Evolutionary conservation across 2,113 vertebrate genomes (phyloP), one percentile per base, ranked within the genome.

Genomic region (Rhombomys opimus): DNA sequence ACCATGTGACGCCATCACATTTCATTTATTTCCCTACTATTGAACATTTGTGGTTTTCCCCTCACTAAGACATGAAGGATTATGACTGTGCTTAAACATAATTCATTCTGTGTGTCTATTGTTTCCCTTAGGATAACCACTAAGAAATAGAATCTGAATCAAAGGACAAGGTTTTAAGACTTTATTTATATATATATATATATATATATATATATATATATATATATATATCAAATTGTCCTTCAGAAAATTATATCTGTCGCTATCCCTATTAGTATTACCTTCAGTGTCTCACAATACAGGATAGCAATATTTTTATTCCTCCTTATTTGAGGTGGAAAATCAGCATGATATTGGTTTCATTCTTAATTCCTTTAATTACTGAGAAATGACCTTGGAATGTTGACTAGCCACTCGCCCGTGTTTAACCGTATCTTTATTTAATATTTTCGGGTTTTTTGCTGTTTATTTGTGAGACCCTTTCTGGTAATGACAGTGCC

Each of bases 401-500:
- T 78, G 1, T 85, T 91, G 91, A 81, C 85, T 73, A 91, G 22
- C 1, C 12, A 46, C 17, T 90, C 54, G 18, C 1, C 70, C 5
- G 4, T 85, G 54, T 95, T 63, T 86, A 90, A 38, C 8, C 57
- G 35, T 82, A 82, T 87, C 18, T 82, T 91, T 80, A 70, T 13
- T 93, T 32, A 89, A 57, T 93, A 67, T 87, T 90, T 95, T 76
- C 9, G 9, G 77, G 75, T 93, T 70, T 95, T 95, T 88, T 63
- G 30, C 76, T 81, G 4, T 65, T 89, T 63, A 88, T 78, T 70
- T 75, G 32, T 81, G 77, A 89, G 3, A 61, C 8, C 0, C 23
- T 85, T 92, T 93, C 72, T 75, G 35, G 81, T 77, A 85, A 81
- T 92, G 22, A 85, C 38, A 9, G 25, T 27, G 76, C 87, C 20